phyloP scores from a whole-genome alignment of 2,888 invertebrate species.

The Blomia tropicalis region DNA sequence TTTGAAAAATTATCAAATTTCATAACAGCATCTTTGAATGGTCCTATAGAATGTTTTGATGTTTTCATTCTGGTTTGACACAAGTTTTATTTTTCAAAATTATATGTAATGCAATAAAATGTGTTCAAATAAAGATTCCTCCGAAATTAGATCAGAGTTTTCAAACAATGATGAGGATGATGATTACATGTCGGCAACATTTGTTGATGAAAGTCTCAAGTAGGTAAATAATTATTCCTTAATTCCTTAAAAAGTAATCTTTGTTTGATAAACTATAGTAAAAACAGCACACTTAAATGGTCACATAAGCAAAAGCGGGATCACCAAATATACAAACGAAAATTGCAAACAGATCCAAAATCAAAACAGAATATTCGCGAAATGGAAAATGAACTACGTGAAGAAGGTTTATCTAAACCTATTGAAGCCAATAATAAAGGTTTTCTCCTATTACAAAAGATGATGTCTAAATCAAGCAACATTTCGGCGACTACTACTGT shows the following conservation, averaged over 20 bases:
- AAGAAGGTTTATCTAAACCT: background rate
- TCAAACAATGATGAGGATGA: background rate
- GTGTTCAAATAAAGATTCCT: background rate
- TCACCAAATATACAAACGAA: background rate
- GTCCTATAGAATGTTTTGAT: too few relatives aligned
- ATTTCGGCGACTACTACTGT: too few relatives aligned
- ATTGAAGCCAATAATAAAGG: conserved; percentile 6
- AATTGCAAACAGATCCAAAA: background rate
- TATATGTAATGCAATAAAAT: too few relatives aligned
- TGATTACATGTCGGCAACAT: conserved; percentile 2
- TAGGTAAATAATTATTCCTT: background rate
- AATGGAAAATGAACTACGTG: background rate
- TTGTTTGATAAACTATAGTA: background rate
- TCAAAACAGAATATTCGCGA: background rate
- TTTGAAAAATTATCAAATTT: too few relatives aligned
- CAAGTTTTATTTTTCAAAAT: too few relatives aligned
- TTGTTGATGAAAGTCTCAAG: background rate
- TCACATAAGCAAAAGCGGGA: background rate
- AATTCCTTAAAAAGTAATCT: background rate
- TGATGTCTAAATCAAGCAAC: background rate
- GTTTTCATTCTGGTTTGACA: too few relatives aligned
- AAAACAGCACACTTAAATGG: background rate
- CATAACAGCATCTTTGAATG: too few relatives aligned
- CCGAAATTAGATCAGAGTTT: background rate
- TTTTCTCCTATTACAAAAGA: conserved; percentile 2